phyloP scores from a whole-genome alignment of 2,888 invertebrate genomes.

The Tenthredo distinguenda region DNA sequence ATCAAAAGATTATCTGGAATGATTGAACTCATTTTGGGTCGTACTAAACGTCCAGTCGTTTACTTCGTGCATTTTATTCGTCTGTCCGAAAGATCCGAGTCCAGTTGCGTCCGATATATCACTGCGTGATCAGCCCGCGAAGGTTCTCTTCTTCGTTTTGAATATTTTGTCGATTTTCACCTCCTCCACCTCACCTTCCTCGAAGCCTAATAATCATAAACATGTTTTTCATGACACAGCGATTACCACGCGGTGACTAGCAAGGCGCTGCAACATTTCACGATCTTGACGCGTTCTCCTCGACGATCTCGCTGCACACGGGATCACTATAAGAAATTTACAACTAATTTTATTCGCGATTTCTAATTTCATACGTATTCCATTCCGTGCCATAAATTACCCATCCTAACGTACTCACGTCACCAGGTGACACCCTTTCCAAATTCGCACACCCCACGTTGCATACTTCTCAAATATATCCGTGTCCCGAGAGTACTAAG shows the following conservation, averaged over 20 bases:
- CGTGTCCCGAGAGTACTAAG: not conserved
- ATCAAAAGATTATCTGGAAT: too few relatives aligned
- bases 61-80: not conserved
- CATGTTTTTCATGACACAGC: slow-evolving; percentile 53
- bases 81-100: not conserved
- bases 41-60: not conserved
- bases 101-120: slow-evolving; percentile 22
- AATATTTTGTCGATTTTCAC: slow-evolving; percentile 49
- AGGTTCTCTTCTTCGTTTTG: slow-evolving; percentile 36
- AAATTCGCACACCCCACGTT: not conserved
- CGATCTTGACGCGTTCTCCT: slow-evolving; percentile 24
- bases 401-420: not conserved
- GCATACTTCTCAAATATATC: not conserved
- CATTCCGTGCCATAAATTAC: not conserved
- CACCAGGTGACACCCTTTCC: not conserved
- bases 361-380: slow-evolving; percentile 10
- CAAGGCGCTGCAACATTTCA: slow-evolving; percentile 50
- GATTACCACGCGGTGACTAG: slow-evolving; percentile 50
- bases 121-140: not conserved
- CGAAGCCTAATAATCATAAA: slow-evolving; percentile 52
- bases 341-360: slow-evolving; percentile 22
- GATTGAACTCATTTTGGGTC: too few relatives aligned
- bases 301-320: not conserved
- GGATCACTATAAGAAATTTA: not conserved
- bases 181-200: slow-evolving; percentile 41